Conservation (phyloP, 2,113 vertebrate species). For the Hemiscyllium ocellatum region DNA sequence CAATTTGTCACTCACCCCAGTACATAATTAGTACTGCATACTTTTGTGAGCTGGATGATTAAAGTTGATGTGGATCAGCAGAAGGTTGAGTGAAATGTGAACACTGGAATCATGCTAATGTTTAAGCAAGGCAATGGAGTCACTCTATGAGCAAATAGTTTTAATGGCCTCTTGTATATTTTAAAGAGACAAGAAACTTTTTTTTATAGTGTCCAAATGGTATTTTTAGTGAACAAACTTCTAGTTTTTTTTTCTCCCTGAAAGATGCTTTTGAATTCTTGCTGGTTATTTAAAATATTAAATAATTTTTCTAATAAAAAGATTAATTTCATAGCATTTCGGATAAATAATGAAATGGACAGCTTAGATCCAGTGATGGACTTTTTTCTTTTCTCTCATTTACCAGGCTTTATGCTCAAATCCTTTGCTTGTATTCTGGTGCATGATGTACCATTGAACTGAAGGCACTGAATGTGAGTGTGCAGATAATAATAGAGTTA, state of each 20-base stretch:
- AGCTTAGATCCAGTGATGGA: not conserved
- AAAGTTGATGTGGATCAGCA: not conserved
- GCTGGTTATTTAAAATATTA: not conserved
- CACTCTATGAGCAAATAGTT: not conserved
- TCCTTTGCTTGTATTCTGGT: not conserved
- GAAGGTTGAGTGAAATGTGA: not conserved
- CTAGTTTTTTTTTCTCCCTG: not conserved
- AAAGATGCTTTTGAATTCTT: not conserved
- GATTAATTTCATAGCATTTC: not conserved
- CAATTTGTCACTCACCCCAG: not conserved
- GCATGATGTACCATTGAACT: not conserved
- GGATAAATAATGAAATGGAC: not conserved
- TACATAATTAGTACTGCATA: not conserved
- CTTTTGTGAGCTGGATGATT: not conserved
- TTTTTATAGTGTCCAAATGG: not conserved
- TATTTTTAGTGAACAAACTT: not conserved
- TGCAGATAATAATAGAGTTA: not conserved
- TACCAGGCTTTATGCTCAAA: not conserved
- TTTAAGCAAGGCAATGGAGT: not conserved
- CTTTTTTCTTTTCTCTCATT: not conserved
- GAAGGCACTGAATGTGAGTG: not conserved
- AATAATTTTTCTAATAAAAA: not conserved
- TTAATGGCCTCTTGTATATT: not conserved
- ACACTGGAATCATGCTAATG: not conserved
- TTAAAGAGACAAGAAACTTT: not conserved